Evolutionary conservation across 2,888 invertebrate genomes (phyloP).

Genomic region (Fabriciana adippe): DNA sequence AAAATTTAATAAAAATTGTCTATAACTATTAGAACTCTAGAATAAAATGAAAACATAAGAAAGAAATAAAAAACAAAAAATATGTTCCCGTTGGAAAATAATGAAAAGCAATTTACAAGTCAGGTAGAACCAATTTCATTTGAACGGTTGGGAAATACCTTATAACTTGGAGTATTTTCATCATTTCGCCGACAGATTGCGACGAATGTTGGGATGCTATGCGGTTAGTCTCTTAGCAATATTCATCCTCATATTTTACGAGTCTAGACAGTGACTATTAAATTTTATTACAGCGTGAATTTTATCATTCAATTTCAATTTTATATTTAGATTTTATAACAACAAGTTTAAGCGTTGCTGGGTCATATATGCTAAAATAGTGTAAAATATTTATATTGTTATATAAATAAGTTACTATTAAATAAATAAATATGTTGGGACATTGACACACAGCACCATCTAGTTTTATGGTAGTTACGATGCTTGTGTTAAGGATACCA

Average conservation of each 20-base stretch:
- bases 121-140: slow-evolving; percentile 23
- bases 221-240: slow-evolving; percentile 27
- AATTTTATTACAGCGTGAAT: slow-evolving; percentile 20
- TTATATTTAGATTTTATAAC: not conserved
- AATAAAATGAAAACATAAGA: not conserved
- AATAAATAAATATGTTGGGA: no score
- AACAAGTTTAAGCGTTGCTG: no score
- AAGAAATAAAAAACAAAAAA: slow-evolving; percentile 11
- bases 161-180: slow-evolving; percentile 19
- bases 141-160: slow-evolving; percentile 16
- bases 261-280: slow-evolving; percentile 37
- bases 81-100: slow-evolving; percentile 8
- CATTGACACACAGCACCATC: no score
- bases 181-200: slow-evolving; percentile 30
- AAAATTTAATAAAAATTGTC: no score
- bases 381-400: no score
- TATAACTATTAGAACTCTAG: not conserved
- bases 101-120: slow-evolving; percentile 18
- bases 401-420: no score
- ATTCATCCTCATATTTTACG: slow-evolving; percentile 35
- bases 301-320: not conserved
- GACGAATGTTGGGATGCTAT: slow-evolving; percentile 22
- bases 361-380: no score
- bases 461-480: no score
- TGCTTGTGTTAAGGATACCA: no score